These are phyloP conservation scores for Malacoraja senta DNA, from an alignment of 2,797 vertebrate species.

Conservation along the genomic window DNA sequence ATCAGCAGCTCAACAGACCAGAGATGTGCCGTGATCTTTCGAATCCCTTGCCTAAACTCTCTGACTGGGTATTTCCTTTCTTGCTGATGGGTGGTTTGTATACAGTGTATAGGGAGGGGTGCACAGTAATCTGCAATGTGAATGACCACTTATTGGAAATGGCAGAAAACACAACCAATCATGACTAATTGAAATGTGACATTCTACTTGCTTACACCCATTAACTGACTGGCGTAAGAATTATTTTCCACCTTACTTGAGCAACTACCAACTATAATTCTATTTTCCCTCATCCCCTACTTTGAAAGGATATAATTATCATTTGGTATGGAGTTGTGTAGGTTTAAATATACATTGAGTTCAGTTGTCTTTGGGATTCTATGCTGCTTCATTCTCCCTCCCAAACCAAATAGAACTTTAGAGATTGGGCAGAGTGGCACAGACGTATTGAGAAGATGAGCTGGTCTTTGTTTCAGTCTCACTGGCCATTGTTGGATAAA, in stretches of 20 bases:
- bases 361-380: neutral
- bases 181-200: slow-evolving; percentile 10
- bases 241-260: neutral
- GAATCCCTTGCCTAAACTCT: neutral
- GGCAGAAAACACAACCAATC: neutral
- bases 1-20: neutral
- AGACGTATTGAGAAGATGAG: neutral
- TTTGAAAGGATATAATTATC: neutral
- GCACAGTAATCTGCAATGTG: neutral
- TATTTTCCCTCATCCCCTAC: neutral
- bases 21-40: neutral
- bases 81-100: neutral
- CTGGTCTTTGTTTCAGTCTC: neutral
- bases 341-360: neutral
- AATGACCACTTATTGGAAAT: neutral
- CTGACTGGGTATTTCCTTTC: neutral
- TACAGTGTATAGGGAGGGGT: too few species aligned
- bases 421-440: neutral
- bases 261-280: neutral
- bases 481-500: neutral
- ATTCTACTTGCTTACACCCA: neutral
- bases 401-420: neutral
- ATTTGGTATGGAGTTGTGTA: neutral
- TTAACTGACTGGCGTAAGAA: neutral
- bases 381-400: neutral